A percentile compares a stretch with the other conserved stretches of the same genome.
phyloP scores from a whole-genome alignment of 2,797 vertebrate species.

The Peromyscus nudipes region DNA sequence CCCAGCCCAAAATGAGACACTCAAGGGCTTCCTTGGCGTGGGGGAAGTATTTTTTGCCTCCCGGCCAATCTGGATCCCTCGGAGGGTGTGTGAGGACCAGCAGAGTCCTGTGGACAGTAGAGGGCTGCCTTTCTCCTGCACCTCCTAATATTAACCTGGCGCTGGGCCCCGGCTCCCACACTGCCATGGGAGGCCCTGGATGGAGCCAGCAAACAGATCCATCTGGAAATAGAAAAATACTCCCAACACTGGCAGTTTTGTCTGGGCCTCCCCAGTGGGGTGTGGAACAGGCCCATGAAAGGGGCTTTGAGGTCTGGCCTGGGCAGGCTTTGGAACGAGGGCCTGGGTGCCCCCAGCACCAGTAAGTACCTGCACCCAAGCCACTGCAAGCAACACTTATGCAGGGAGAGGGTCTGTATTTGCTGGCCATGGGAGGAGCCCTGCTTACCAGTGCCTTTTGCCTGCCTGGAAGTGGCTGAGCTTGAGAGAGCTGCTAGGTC shows the following conservation, averaged over 20 bases:
- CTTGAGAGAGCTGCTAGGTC: not conserved
- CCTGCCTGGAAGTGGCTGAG: not conserved
- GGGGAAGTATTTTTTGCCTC: constrained; percentile 37
- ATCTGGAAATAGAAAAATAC: constrained; percentile 83
- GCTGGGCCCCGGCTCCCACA: constrained; percentile 69
- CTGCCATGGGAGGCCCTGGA: constrained; percentile 83
- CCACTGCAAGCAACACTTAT: not conserved
- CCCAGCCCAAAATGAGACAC: not conserved
- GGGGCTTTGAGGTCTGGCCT: constrained; percentile 65
- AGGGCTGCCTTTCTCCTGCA: constrained; percentile 73
- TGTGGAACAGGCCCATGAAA: constrained; percentile 75
- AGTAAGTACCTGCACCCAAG: constrained; percentile 50
- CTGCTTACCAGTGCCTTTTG: not conserved
- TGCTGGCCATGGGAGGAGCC: not conserved
- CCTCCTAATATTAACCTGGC: constrained; percentile 82
- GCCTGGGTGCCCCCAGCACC: not conserved
- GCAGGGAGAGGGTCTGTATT: not conserved
- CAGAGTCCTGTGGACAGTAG: constrained; percentile 79
- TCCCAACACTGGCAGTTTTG: constrained; percentile 72
- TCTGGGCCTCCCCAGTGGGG: constrained; percentile 65
- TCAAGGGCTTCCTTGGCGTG: constrained; percentile 65
- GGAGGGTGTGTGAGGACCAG: constrained; percentile 70
- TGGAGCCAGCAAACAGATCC: constrained; percentile 76
- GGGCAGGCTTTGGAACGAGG: not conserved
- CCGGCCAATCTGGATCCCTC: constrained; percentile 67